Conservation (phyloP, 2,797 vertebrate genomes). For the Mormyrops boulengeri region DNA sequence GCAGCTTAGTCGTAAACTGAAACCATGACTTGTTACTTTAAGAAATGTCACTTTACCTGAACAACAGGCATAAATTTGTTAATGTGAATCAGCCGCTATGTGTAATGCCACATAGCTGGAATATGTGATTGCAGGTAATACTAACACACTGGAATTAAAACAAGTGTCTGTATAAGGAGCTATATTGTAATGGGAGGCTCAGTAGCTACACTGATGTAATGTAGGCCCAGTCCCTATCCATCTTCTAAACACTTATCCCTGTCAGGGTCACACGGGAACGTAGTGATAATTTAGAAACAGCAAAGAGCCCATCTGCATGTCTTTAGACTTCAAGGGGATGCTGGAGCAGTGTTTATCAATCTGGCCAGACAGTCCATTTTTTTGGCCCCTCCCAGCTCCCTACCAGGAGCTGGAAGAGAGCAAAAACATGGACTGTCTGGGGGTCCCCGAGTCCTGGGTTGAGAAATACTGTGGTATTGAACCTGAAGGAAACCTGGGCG, state of each 20-base stretch:
- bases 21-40: not conserved
- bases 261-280: not conserved
- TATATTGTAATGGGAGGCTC: not conserved
- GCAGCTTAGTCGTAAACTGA: not conserved
- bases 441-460: not conserved
- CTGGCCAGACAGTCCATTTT: not conserved
- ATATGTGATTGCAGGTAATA: not conserved
- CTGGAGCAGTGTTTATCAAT: not conserved
- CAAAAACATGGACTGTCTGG: not conserved
- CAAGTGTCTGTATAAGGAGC: not conserved
- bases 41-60: not conserved
- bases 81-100: not conserved
- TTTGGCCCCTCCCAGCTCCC: not conserved
- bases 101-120: not conserved
- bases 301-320: not conserved
- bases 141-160: not conserved
- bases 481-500: not conserved
- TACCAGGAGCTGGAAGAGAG: not conserved
- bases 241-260: not conserved
- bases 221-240: not conserved
- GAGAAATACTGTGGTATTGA: not conserved
- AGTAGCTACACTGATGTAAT: not conserved
- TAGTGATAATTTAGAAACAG: not conserved
- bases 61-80: not conserved
- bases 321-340: not conserved